Conservation (phyloP, 1,140 invertebrate genomes). For the Temnothorax longispinosus region DNA sequence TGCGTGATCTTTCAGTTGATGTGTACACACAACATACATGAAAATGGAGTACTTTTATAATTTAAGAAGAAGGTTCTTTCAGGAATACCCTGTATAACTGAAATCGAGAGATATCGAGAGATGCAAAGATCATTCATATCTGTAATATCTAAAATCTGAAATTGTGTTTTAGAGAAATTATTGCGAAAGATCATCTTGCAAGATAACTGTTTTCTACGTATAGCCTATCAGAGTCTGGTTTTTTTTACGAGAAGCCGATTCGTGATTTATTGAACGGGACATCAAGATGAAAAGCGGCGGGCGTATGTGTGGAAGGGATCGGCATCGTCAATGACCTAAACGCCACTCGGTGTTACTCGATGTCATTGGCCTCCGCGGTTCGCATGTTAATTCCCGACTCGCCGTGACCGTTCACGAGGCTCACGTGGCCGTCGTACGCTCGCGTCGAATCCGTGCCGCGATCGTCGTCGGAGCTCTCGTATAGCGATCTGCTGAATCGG, state of each 20-base stretch:
- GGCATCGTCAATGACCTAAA: constrained; percentile 64
- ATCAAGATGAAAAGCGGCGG: neutral
- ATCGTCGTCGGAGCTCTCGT: neutral
- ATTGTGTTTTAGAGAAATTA: neutral
- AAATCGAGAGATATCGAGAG: neutral
- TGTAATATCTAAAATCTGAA: constrained; percentile 1
- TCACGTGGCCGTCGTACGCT: constrained; percentile 57
- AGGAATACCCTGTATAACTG: neutral
- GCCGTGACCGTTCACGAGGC: constrained; percentile 55
- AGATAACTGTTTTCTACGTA: neutral
- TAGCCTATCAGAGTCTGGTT: neutral
- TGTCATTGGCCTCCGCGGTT: constrained; percentile 78
- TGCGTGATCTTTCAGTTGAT: neutral
- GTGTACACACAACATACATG: neutral
- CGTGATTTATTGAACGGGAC: constrained; percentile 39
- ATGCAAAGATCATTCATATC: neutral
- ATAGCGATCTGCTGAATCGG: constrained; percentile 41
- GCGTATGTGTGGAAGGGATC: constrained; percentile 13
- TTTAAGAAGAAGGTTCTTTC: neutral
- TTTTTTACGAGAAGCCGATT: constrained; percentile 1
- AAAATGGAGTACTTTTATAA: neutral
- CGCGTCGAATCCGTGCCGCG: neutral
- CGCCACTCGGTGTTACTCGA: constrained; percentile 76
- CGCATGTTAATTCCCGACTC: constrained; percentile 74
- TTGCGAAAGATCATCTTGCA: neutral